Base-by-base conservation (phyloP, 2,797 vertebrate species). In the Siniperca scherzeri region DNA sequence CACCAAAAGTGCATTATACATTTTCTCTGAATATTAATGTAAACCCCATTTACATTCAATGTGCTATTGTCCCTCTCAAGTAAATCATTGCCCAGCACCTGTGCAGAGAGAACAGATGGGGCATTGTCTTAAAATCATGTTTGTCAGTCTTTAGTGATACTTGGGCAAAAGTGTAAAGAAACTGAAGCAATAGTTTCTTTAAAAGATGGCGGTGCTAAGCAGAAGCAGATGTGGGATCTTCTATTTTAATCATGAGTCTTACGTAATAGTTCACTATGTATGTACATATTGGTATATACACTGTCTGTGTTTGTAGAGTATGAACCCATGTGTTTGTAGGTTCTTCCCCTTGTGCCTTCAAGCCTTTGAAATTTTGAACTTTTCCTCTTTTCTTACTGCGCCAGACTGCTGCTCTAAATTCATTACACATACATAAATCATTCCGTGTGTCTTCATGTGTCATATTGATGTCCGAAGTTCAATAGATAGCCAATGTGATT, bases 391-490 rank as follows among this genome's bases (percentile, higher is more conserved):
- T 76, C 17, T 64, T 36, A 48, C 81, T 52, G 50, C 38, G 70
- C 52, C 65, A 79, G 36, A 70, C 81, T 25, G 57, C 77, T 82
- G 57, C 64, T 84, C 52, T 52, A 48, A 84, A 88, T 70, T 87
- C 82, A 85, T 81, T 69, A 79, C 52, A 70, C 68, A 85, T 82
- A 62, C 85, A 84, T 81, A 82, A 87, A 90, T 87, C 55, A 81
- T 60, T 74, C 25, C 0, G 13, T 50, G 65, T 69, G 71, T 85
- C 74, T 76, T 59, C 38, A 59, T 50, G 85, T 81, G 74, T 80
- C 73, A 85, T 78, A 81, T 65, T 65, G 40, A 85, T 83, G 70
- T 86, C 76, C 57, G 3, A 36, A 80, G 66, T 81, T 82, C 75
- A 80, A 66, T 71, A 70, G 55, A 33, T 56, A 62, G 64, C 53